These are phyloP conservation scores for Hecatera dysodea DNA, from an alignment of 2,888 invertebrate species.

Conservation along the genomic window DNA sequence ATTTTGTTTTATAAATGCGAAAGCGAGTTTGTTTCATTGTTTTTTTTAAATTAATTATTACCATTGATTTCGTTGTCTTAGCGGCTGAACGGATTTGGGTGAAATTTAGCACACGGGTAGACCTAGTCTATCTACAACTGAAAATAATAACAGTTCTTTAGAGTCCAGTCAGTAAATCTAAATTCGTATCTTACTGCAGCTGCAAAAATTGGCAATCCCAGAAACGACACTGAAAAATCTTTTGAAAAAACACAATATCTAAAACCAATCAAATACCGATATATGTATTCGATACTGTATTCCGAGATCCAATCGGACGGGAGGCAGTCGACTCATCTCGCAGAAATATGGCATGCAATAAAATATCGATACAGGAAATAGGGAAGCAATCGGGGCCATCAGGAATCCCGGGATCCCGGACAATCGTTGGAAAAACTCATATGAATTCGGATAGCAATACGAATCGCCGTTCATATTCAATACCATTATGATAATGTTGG, in stretches of 20 bases:
- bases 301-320: slow-evolving; percentile 80
- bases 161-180: background rate
- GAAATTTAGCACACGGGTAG: no score
- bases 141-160: background rate
- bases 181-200: background rate
- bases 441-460: slow-evolving; percentile 68
- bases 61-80: no score
- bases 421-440: slow-evolving; percentile 75
- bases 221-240: slow-evolving; percentile 27
- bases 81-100: no score
- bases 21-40: no score
- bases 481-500: slow-evolving; percentile 69
- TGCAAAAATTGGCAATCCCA: background rate
- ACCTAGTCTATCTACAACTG: no score
- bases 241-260: slow-evolving; percentile 61
- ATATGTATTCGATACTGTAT: slow-evolving; percentile 70
- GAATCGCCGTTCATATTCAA: slow-evolving; percentile 67
- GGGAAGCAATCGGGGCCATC: slow-evolving; percentile 81
- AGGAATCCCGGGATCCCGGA: slow-evolving; percentile 74
- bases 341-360: slow-evolving; percentile 87
- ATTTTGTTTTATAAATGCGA: no score
- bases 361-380: slow-evolving; percentile 86
- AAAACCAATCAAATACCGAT: slow-evolving; percentile 85
- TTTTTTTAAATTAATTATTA: no score
- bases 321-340: slow-evolving; percentile 77